Evolutionary conservation across 2,113 vertebrate species (phyloP), one percentile per base, ranked within the genome.

Genomic region (Archocentrus centrarchus): DNA sequence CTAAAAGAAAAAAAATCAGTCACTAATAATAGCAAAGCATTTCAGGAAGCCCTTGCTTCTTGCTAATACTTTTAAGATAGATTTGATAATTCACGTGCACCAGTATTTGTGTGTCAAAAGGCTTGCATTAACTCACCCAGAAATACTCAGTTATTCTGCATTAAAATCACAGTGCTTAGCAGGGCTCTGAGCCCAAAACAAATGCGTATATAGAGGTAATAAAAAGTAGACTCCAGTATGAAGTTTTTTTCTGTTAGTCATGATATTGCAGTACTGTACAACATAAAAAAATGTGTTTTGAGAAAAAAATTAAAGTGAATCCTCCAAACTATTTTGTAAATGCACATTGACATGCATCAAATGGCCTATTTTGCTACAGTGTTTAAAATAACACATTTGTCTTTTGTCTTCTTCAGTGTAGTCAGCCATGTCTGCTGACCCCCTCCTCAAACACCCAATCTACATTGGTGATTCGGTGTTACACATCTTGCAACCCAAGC

Each of bases 371-470:
- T 70, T 30, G 22, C 22, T 11, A 44, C 41, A 70, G 10, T 70
- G 64, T 50, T 30, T 50, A 70, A 50, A 50, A 24, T 30, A 30
- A 50, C 35, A 35, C 35, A 7, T 3, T 20, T 4, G 6, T 77
- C 1, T 59, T 10, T 75, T 53, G 76, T 4, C 13, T 73, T 86
- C 8, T 75, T 20, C 35, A 37, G 18, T 18, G 24, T 2, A 81
- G 82, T 20, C 30, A 80, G 84, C 55, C 20, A 93, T 93, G 92
- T 59, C 85, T 60, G 53, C 20, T 6, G 57, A 83, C 9, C 24
- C 13, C 11, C 79, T 62, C 32, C 24, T 77, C 66, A 75, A 85
- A 55, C 7, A 3, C 13, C 59, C 8, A 32, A 15, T 63, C 62
- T 78, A 27, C 64, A 7, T 39, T 47, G 6, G 44, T 85, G 63